Percentiles rank a stretch among this genome's conserved stretches.
phyloP scores from a whole-genome alignment of 2,888 invertebrate species.

The Allophyes oxyacanthae region DNA sequence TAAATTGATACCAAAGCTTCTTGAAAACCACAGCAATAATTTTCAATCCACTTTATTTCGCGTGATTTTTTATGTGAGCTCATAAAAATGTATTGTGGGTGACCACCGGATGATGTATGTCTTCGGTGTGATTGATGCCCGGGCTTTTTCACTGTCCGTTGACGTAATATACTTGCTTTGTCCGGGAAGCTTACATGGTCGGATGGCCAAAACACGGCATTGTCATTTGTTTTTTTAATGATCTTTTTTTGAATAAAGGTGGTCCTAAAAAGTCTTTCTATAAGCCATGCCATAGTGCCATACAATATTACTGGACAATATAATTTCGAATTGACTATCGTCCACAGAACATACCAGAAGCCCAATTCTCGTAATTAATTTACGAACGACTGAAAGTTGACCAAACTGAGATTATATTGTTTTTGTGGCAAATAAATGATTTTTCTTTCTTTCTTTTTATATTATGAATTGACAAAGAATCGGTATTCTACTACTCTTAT shows the following conservation, averaged over 20 bases:
- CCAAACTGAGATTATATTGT: too few species aligned
- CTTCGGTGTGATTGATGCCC: conserved; percentile 42
- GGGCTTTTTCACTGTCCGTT: conserved; percentile 40
- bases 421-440: too few species aligned
- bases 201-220: conserved; percentile 13
- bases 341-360: too few species aligned
- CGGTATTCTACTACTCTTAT: too few species aligned
- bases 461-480: too few species aligned
- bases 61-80: conserved; percentile 46
- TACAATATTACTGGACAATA: too few species aligned
- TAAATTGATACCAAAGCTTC: conserved; percentile 26
- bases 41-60: conserved; percentile 51
- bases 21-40: conserved; percentile 29
- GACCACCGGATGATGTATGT: conserved; percentile 45
- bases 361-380: too few species aligned
- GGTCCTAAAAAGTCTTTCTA: too few species aligned
- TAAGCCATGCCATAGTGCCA: too few species aligned
- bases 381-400: too few species aligned
- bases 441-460: too few species aligned
- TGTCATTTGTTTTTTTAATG: conserved; percentile 17
- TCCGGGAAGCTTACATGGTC: conserved; percentile 30
- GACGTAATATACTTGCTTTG: conserved; percentile 42
- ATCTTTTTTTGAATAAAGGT: neutral
- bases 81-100: conserved; percentile 45
- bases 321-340: too few species aligned